Percentiles rank a stretch among this genome's conserved stretches.
Conservation (phyloP, 2,113 vertebrate genomes). For the Apodemus sylvaticus region DNA sequence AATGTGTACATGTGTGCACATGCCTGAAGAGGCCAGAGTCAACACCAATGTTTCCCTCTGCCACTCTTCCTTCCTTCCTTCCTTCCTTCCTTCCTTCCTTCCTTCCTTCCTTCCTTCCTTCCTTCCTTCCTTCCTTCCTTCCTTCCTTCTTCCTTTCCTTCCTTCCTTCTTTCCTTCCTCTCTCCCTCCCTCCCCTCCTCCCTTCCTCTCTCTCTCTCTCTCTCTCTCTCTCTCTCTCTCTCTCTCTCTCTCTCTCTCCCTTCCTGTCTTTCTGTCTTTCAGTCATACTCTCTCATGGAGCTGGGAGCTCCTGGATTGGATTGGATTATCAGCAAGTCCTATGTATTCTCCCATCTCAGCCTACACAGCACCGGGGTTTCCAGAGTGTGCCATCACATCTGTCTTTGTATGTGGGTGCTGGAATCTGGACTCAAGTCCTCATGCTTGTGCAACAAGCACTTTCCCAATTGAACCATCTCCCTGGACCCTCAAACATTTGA, state of each 20-base stretch:
- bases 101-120: background rate
- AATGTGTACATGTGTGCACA: background rate
- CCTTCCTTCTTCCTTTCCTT: accelerated
- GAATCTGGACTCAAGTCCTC: background rate
- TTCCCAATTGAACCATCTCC: background rate
- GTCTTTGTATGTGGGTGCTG: background rate
- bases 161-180: accelerated
- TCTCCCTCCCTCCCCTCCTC: too few relatives aligned
- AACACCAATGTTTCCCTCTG: background rate
- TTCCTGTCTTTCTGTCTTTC: background rate
- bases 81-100: background rate
- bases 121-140: accelerated
- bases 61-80: too few relatives aligned
- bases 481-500: background rate
- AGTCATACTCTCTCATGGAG: background rate
- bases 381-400: background rate
- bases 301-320: background rate
- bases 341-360: background rate
- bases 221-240: too few relatives aligned
- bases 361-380: background rate
- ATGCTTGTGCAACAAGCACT: background rate
- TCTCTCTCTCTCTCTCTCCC: accelerated
- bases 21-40: background rate
- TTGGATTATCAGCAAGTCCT: background rate
- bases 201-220: too few relatives aligned